phyloP scores from a whole-genome alignment of 2,113 vertebrate species.

The Glaucidium brasilianum region DNA sequence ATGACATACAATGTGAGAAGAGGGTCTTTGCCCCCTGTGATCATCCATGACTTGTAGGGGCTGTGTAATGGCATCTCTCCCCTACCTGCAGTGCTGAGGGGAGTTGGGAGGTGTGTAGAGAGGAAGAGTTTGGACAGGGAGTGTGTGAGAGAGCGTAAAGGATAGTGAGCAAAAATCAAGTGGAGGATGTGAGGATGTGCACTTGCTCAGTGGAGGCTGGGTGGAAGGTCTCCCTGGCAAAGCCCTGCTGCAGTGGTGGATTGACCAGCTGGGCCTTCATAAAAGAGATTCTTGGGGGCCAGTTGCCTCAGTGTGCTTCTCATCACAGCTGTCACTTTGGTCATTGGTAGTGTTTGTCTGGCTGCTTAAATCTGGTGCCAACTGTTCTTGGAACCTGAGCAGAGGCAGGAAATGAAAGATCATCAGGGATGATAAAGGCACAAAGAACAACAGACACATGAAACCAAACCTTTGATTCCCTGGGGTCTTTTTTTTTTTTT shows the following conservation, averaged over 20 bases:
- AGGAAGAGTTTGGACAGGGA: background rate
- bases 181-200: too few relatives aligned
- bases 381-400: background rate
- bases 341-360: background rate
- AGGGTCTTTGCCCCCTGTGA: background rate
- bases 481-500: background rate
- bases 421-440: background rate
- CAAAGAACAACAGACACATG: background rate
- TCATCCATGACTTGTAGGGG: background rate
- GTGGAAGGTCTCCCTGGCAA: background rate
- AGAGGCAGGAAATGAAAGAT: background rate
- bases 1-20: background rate
- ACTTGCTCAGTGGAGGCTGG: accelerated
- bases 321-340: background rate
- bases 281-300: background rate
- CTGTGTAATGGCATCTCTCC: background rate
- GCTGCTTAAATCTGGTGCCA: background rate
- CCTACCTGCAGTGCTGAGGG: accelerated
- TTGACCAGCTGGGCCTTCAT: background rate
- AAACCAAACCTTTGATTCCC: background rate
- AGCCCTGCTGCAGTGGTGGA: background rate
- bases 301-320: accelerated
- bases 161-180: background rate
- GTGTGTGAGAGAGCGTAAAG: background rate
- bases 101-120: too few relatives aligned